phyloP scores from a whole-genome alignment of 2,888 invertebrate species.

The Trichogramma dendrolimi region DNA sequence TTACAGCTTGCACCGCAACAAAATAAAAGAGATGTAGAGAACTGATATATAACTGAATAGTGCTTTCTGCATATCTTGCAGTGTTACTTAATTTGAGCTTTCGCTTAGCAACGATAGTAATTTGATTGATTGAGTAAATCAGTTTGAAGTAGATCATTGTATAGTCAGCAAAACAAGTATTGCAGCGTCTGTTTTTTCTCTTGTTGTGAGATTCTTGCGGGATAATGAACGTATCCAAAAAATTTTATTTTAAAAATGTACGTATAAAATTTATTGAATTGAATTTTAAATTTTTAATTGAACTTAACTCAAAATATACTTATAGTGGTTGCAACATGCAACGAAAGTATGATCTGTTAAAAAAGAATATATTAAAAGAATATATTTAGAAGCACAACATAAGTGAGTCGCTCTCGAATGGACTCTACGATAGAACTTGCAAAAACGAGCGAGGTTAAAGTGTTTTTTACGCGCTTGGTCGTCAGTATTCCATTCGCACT shows the following conservation, averaged over 20 bases:
- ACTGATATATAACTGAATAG: conserved; percentile 48
- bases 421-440: too few relatives aligned
- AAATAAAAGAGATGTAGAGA: conserved; percentile 30
- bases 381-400: too few relatives aligned
- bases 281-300: neutral
- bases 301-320: too few relatives aligned
- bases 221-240: conserved; percentile 14
- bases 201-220: neutral
- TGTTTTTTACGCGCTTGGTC: conserved; percentile 2
- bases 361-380: too few relatives aligned
- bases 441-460: too few relatives aligned
- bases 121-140: conserved; percentile 48
- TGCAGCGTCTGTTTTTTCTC: conserved; percentile 27
- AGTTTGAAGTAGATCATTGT: conserved; percentile 48
- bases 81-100: conserved; percentile 51
- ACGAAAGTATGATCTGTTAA: too few relatives aligned
- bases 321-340: too few relatives aligned
- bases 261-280: neutral
- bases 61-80: conserved; percentile 49
- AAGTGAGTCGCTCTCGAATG: too few relatives aligned
- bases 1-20: conserved; percentile 6
- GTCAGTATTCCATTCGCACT: conserved; percentile 44
- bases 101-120: conserved; percentile 40
- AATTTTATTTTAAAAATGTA: neutral
- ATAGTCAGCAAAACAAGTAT: conserved; percentile 40